These are phyloP conservation scores for Porites lutea DNA, from an alignment of 64 coral and sea anemone genomes.

Conservation along the genomic window DNA sequence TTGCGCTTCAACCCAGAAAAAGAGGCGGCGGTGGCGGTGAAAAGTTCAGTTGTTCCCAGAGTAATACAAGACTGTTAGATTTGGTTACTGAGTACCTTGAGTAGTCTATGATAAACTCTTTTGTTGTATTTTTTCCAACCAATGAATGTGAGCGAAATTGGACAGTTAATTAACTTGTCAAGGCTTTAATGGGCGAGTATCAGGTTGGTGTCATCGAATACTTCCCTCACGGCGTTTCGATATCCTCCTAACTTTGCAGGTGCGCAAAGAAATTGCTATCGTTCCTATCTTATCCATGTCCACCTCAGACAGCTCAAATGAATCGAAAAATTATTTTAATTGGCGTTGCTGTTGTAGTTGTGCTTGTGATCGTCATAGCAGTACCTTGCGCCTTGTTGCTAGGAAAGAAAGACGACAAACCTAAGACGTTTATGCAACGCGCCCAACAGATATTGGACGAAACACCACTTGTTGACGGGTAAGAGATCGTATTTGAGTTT, in stretches of 20 bases:
- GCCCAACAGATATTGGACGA: neutral
- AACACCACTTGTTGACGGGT: conserved; percentile 24
- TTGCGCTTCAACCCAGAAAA: neutral
- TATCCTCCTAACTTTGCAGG: neutral
- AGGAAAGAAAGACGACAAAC: neutral
- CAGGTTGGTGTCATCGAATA: too few relatives aligned
- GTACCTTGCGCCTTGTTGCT: conserved; percentile 23
- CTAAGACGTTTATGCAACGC: neutral
- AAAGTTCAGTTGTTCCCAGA: too few relatives aligned
- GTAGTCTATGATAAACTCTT: too few relatives aligned
- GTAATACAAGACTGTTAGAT: too few relatives aligned
- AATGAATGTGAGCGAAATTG: too few relatives aligned
- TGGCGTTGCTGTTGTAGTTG: conserved; percentile 1
- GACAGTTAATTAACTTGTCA: too few relatives aligned
- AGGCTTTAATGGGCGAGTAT: too few relatives aligned
- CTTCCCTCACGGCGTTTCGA: too few relatives aligned
- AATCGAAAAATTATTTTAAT: conserved; percentile 1
- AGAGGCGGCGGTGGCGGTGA: neutral
- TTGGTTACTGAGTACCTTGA: too few relatives aligned
- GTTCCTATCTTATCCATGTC: neutral
- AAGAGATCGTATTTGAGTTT: neutral
- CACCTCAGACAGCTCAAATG: neutral
- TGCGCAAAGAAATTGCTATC: too few relatives aligned
- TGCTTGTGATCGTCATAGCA: conserved; percentile 25
- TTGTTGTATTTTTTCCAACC: too few relatives aligned